phyloP scores from a whole-genome alignment of 1,140 invertebrate genomes.

The Neuroterus valhalla region DNA sequence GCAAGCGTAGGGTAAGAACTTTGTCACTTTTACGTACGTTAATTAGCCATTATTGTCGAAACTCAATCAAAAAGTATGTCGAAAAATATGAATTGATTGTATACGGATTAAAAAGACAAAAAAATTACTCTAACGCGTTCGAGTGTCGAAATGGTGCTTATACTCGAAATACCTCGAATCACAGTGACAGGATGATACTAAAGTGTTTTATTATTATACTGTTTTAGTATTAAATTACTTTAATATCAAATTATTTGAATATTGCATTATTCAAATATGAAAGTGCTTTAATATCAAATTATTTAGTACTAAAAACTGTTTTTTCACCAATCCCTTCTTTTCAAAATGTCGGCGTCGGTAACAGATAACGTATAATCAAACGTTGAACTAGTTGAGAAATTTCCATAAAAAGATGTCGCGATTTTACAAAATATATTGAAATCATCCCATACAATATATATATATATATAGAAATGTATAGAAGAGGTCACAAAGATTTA shows the following conservation, averaged over 20 bases:
- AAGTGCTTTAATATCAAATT: background rate
- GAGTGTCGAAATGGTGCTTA: constrained; percentile 14
- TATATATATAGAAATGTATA: constrained; percentile 29
- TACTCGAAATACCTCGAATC: constrained; percentile 9
- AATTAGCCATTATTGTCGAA: constrained; percentile 6
- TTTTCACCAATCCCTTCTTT: background rate
- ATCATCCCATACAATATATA: constrained; percentile 19
- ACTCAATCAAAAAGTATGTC: background rate
- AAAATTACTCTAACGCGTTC: background rate
- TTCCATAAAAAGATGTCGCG: constrained; percentile 31
- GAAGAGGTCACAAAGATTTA: constrained; percentile 55
- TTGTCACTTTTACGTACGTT: background rate
- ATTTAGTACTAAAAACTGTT: background rate
- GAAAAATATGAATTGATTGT: background rate
- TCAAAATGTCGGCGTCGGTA: constrained; percentile 28
- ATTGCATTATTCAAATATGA: background rate
- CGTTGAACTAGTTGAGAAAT: constrained; percentile 43
- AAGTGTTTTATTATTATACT: background rate
- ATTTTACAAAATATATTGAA: constrained; percentile 30
- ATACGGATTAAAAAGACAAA: background rate
- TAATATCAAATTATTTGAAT: background rate
- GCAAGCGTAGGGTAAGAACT: background rate
- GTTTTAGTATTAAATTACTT: constrained; percentile 13
- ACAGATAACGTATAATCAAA: constrained; percentile 44
- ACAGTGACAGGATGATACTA: background rate